Evolutionary conservation across 2,797 vertebrate genomes (phyloP), one percentile per base, ranked within the genome.

Genomic region (Microctenopoma stevenorrisi): DNA sequence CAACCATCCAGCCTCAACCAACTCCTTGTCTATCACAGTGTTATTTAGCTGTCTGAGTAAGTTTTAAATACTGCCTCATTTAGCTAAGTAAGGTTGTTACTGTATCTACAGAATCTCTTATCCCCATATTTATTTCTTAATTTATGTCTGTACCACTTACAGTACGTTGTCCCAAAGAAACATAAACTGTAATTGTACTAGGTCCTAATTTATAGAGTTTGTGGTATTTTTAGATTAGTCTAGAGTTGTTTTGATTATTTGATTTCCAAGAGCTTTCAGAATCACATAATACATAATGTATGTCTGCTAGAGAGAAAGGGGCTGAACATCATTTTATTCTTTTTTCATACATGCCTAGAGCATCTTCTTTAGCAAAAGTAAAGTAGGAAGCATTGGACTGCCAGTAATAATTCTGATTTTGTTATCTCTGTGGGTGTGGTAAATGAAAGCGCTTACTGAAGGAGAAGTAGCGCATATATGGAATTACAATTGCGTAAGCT

Each of bases 391-490:
- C 3, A 42, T 18, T 14, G 26, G 15, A 6, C 12, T n/a, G 43
- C 1, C 22, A 35, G 4, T 28, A 14, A 66, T 60, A 35, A 66
- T 26, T 66, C 11, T 3, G 22, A 18, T 64, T 35, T 42, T 62
- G 35, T 26, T 46, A 46, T 26, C 10, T 9, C 52, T 33, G 38
- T 40, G 33, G 14, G 46, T 25, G 28, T 33, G 18, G 4, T 13
- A 40, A 30, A 22, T 26, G n/a, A n/a, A 52, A n/a, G 50, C 28
- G 14, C 25, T 28, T 37, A 12, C 28, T 10, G 30, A 4, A 37
- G 8, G 18, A 54, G 42, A 7, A 38, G 22, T 7, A 15, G 15
- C 7, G 7, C 30, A 33, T 33, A 6, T 38, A 38, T 28, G 9
- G 13, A 38, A 47, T 46, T 53, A 3, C 14, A 44, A 37, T 7